Evolutionary conservation across 2,888 invertebrate genomes (phyloP), one percentile per base, ranked within the genome.

Genomic region (Pollenia griseotomentosa): DNA sequence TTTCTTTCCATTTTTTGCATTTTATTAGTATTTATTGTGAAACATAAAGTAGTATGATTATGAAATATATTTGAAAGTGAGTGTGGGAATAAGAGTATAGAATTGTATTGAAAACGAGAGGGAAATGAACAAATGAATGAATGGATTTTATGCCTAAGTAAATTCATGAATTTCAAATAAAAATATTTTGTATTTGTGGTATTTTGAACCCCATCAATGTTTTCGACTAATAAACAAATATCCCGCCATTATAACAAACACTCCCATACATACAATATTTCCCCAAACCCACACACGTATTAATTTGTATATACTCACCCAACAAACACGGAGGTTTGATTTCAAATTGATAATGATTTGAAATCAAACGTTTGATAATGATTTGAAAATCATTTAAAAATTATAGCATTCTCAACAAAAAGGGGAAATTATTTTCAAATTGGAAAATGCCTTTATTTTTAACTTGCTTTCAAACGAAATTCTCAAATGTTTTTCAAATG

Each of bases 141-240:
- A 73, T 74, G 46, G 40, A 74, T 80, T 84, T 84, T 70, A 80
- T 74, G 79, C 79, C 68, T 68, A 74, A 70, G 66, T 70, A 84
- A 84, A 79, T 84, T 84, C 68, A 84, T 84, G 79, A 79, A 84
- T 79, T 74, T 59, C 66, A 80, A 80, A 84, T 80, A 61, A 73
- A 79, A 66, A 75, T 66, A 51, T 53, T 12, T 46, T 9, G 57
- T 55, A 57, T 16, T 40, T 59, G 7, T 42, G 11, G 11, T 61
- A 59, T 44, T 51, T 79, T 68, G 68, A 68, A 73, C 53, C 44
- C 73, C 61, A 84, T 53, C 61, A 79, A 80, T 63, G 68, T 68
- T 84, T 84, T 68, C 80, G 79, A 79, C 84, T 80, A 55, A 61
- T 80, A 74, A 80, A 63, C 53, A 79, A 79, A 84, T 59, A 83